Base-by-base conservation (phyloP, 2,113 vertebrate species). In the Dendrocopos noguchii region DNA sequence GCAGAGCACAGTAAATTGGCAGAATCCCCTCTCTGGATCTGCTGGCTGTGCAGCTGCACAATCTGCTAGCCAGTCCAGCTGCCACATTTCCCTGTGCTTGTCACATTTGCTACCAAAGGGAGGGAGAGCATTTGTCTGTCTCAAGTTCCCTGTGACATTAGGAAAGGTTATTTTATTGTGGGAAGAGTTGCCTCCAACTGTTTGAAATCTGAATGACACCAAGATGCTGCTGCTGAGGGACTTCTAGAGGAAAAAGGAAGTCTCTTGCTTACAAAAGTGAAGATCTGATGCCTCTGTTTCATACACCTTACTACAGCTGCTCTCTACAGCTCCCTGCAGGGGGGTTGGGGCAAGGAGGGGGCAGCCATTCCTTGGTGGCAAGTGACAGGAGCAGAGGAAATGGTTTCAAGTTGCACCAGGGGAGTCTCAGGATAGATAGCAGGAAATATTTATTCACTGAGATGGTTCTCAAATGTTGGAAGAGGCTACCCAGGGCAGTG, bases 101-200 rank as follows among this genome's bases (percentile, higher is more conserved):
- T 46, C 0, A 0, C 2, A 1, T 67, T 65, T 74, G 59, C 73
- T 77, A 1, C 36, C 50, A 29, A 81, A 75, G 36, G 50, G 19
- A 52, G 9, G 4, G 44, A 13, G 28, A 42, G 11, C 2, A 3
- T 53, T 81, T 47, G 84, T 81, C 28, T 81, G 6, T 80, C 46
- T 73, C 44, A 14, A n/a, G 27, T 29, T 16, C 20, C 42, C 24
- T 0, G 0, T 68, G 67, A 27, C 31, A 19, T 33, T 59, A 74
- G 34, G 47, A 60, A 71, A 44, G 42, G 33, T 46, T 89, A 46
- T 77, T 63, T 80, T 74, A 33, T 0, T 0, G 25, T 33, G 16
- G 55, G 31, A 80, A 61, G 19, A 52, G 33, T 71, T 82, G 55
- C 83, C 31, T 33, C 15, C 25, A 80, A 39, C 33, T 67, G 7